Percentiles rank a stretch among this genome's conserved stretches.
phyloP scores from a whole-genome alignment of 2,113 vertebrate species.

The Meles meles region DNA sequence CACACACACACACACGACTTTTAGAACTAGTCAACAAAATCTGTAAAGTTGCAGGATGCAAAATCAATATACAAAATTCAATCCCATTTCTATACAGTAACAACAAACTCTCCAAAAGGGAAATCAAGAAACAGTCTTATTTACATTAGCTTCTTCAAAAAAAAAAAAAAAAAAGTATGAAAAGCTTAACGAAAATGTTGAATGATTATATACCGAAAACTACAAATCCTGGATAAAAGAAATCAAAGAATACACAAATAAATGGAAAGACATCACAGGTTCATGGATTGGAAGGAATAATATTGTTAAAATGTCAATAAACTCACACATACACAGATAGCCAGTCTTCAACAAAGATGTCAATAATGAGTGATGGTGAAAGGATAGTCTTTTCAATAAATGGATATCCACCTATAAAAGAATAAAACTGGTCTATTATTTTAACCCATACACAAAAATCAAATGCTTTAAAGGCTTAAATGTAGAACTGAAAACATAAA shows the following conservation, averaged over 20 bases:
- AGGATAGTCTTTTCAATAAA: neutral
- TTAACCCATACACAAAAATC: neutral
- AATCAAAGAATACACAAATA: neutral
- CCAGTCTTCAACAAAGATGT: neutral
- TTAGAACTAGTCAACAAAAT: neutral
- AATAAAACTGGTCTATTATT: neutral
- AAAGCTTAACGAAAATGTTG: neutral
- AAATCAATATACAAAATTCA: neutral
- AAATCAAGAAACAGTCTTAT: neutral
- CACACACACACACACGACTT: neutral
- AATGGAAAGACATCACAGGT: neutral
- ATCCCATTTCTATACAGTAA: neutral
- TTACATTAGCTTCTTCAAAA: neutral
- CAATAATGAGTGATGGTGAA: neutral
- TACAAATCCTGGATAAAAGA: neutral
- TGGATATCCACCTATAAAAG: neutral
- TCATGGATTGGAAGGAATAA: neutral
- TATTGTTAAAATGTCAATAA: neutral
- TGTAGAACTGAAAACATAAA: no score
- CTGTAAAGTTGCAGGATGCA: neutral
- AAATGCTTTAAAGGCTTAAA: neutral
- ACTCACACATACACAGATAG: neutral
- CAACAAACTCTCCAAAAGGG: neutral
- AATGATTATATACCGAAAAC: neutral
- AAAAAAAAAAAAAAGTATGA: neutral